Evolutionary conservation across 1,140 invertebrate genomes (phyloP).

Genomic region (Spodoptera frugiperda): DNA sequence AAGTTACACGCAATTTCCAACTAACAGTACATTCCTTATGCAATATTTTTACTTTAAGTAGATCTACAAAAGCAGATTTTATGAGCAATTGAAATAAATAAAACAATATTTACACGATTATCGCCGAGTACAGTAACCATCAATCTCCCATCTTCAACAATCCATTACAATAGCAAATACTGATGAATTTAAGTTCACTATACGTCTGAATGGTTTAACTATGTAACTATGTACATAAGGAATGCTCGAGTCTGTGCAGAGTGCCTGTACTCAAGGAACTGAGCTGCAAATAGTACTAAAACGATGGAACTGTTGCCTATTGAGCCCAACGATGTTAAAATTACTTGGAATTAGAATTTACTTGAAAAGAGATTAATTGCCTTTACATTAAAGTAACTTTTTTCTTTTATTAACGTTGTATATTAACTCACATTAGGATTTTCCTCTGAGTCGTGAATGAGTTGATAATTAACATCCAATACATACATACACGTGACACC

Average conservation of each 20-base stretch:
- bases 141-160: not conserved
- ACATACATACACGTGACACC: no score
- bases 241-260: not conserved
- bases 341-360: conserved; percentile 1
- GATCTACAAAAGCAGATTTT: not conserved
- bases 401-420: no score
- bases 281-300: conserved; percentile 3
- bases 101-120: not conserved
- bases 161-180: conserved; percentile 1
- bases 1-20: no score
- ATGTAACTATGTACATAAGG: not conserved
- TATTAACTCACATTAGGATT: no score
- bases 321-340: conserved; percentile 9
- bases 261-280: conserved; percentile 11
- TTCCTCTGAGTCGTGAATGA: no score
- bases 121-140: not conserved
- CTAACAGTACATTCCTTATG: no score
- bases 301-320: not conserved
- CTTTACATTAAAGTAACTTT: no score
- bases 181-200: no score
- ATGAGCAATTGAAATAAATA: no score
- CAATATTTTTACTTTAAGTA: no score
- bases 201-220: not conserved
- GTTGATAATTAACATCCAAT: no score
- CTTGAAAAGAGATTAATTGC: no score